Conservation (phyloP, 2,888 invertebrate genomes). For the Parasteatoda lunata region DNA sequence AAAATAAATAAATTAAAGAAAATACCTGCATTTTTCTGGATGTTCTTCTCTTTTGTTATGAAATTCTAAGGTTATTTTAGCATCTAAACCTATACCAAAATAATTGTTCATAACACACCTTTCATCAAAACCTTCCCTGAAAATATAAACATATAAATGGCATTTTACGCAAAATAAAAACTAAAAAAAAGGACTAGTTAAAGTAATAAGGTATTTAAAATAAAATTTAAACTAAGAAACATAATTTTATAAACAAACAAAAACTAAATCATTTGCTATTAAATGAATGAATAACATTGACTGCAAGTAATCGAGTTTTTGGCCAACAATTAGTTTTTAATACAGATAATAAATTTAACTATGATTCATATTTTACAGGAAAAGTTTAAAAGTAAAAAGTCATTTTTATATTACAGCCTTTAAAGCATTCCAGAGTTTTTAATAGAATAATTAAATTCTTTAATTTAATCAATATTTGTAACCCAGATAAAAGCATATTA, state of each 20-base stretch:
- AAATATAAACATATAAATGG: conserved; percentile 1
- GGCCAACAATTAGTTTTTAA: background rate
- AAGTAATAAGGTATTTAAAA: too few species aligned
- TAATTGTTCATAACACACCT: conserved; percentile 99
- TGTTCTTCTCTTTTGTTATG: conserved; percentile 97
- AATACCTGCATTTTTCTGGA: conserved; percentile 90
- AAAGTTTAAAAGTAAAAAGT: background rate
- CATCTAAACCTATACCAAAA: conserved; percentile 98
- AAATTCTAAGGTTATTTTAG: conserved; percentile 96
- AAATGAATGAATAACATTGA: conserved; percentile 7
- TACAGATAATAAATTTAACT: background rate
- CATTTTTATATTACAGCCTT: background rate
- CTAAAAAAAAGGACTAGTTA: background rate
- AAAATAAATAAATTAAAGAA: background rate
- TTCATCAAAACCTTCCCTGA: conserved; percentile 88
- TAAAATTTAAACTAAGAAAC: background rate
- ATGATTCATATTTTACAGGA: background rate
- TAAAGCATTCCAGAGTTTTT: background rate
- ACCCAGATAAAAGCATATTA: too few species aligned
- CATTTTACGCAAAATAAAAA: background rate
- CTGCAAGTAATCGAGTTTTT: background rate
- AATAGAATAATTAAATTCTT: too few species aligned
- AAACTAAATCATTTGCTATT: background rate
- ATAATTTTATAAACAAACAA: too few species aligned
- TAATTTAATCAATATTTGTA: too few species aligned